Evolutionary conservation across 2,888 invertebrate species (phyloP).

Genomic region (Blera fallax): DNA sequence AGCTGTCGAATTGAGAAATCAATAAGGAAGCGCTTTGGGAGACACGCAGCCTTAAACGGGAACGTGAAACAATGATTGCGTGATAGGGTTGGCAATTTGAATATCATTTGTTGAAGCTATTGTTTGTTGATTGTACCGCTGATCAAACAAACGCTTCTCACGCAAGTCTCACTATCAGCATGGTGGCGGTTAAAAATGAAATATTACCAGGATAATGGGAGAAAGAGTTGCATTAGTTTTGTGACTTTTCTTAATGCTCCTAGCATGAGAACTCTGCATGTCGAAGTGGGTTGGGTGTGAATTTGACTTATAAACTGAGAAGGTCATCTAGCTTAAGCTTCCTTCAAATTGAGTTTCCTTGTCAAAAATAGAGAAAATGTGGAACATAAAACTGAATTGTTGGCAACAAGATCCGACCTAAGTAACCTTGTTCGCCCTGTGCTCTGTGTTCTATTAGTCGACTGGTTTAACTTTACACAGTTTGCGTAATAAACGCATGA

Average conservation of each 20-base stretch:
- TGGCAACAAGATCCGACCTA: neutral
- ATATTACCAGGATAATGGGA: neutral
- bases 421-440: neutral
- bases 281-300: neutral
- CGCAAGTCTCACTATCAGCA: slow-evolving; percentile 2
- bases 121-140: slow-evolving; percentile 24
- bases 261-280: neutral
- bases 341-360: neutral
- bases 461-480: slow-evolving; percentile 1
- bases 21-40: slow-evolving; percentile 6
- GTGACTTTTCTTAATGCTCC: neutral
- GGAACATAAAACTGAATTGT: neutral
- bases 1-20: slow-evolving; percentile 57
- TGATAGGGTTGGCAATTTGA: slow-evolving; percentile 47
- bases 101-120: slow-evolving; percentile 35
- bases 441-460: neutral
- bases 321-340: neutral
- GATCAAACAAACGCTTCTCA: slow-evolving; percentile 35
- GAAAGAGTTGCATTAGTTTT: neutral
- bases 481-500: slow-evolving; percentile 54
- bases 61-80: slow-evolving; percentile 34
- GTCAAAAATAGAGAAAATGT: neutral
- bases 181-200: neutral
- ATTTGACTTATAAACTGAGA: neutral
- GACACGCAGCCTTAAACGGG: neutral